Conservation (phyloP, 2,113 vertebrate species). For the Lepisosteus osseus region DNA sequence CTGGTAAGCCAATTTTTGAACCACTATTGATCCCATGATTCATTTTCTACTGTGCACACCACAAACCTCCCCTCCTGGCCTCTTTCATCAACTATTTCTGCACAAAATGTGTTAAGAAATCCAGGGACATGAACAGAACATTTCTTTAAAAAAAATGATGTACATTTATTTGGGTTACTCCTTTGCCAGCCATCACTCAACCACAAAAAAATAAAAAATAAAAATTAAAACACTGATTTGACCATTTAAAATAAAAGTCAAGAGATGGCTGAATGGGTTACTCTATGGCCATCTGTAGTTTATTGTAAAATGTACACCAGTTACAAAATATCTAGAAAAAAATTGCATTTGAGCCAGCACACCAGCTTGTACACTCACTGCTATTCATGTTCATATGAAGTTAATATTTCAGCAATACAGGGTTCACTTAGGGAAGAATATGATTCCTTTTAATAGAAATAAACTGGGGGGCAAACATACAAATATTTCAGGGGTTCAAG, state of each 20-base stretch:
- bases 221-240: constrained; percentile 60
- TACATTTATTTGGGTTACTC: constrained; percentile 64
- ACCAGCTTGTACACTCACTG: constrained; percentile 11
- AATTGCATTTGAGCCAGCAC: constrained; percentile 8
- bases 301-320: constrained; percentile 17
- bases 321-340: constrained; percentile 11
- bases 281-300: constrained; percentile 10
- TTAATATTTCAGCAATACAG: neutral
- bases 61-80: neutral
- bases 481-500: constrained; percentile 7
- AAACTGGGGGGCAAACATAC: neutral
- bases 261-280: constrained; percentile 53
- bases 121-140: neutral
- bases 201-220: constrained; percentile 52
- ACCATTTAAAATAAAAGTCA: constrained; percentile 50
- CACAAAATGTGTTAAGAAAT: neutral
- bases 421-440: neutral
- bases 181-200: constrained; percentile 62
- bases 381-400: neutral
- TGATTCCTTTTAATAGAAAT: neutral
- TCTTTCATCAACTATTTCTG: neutral
- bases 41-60: too few relatives aligned
- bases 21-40: too few relatives aligned
- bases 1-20: too few relatives aligned
- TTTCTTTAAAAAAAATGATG: constrained; percentile 51